Evolutionary conservation across 2,113 vertebrate species (phyloP), one percentile per base, ranked within the genome.

Genomic region (Apodemus speciosus): DNA sequence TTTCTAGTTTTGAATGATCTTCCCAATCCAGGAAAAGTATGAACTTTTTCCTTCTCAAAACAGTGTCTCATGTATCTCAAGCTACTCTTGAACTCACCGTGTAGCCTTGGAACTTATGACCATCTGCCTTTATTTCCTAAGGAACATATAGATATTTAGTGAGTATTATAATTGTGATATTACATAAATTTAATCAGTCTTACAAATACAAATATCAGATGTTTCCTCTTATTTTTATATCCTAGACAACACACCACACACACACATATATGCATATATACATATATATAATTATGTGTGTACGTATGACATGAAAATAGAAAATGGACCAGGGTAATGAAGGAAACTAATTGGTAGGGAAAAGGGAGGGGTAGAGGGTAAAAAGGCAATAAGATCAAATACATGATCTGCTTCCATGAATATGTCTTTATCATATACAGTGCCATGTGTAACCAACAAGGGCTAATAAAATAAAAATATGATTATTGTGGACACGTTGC

Each of bases 401-500:
- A 3, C 27, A 46, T 35, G 4, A 11, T n/a, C 62, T 51, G 15
- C 40, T 35, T n/a, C 25, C 14, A 16, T 53, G 10, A 16, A 69
- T 6, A 32, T 72, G n/a, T 3, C 15, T n/a, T 58, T 40, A 4
- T 58, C 25, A 30, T 4, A 38, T 38, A 35, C 51, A 20, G 13
- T 18, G 0, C 10, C 38, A 10, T 18, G 15, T 30, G 2, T 1
- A 25, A 23, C 25, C 6, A 68, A 13, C 25, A 38, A 9, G 9
- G 1, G 13, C 46, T 38, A 38, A 38, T 51, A 71, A 71, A 32
- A 30, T 21, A 71, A n/a, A 71, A 43, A 16, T 20, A 13, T 18
- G 18, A 3, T 0, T 2, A 38, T 13, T 58, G 21, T 15, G 0
- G 66, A 64, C 38, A 32, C 66, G 11, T 15, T 60, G 4, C 4